Evolutionary conservation across 30 jellyfish, hydroid and myxozoan species (phyloP).

Genomic region (Clytia hemisphaerica): DNA sequence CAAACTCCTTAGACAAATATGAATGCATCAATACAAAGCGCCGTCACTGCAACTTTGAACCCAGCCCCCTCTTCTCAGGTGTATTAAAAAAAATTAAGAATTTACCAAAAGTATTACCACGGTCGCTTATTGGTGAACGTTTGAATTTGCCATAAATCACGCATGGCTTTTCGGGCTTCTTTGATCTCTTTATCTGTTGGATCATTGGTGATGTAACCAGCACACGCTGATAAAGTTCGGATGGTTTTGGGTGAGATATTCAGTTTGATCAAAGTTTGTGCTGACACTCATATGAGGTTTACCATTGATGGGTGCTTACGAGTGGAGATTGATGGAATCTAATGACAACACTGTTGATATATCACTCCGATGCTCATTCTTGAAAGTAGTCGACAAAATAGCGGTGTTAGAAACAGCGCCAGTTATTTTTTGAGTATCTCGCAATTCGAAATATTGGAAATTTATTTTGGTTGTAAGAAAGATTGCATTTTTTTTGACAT

Average conservation of each 20-base stretch:
- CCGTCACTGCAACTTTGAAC: too few relatives aligned
- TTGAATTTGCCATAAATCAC: constrained; percentile 16
- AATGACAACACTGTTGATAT: constrained; percentile 57
- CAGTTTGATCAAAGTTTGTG: constrained; percentile 39
- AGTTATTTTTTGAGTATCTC: constrained; percentile 11
- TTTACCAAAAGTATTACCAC: too few relatives aligned
- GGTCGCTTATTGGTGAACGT: too few relatives aligned
- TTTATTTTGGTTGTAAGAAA: constrained; percentile 38
- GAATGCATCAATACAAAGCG: too few relatives aligned
- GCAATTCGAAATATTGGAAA: constrained; percentile 17
- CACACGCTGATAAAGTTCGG: constrained; percentile 60
- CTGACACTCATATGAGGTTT: constrained; percentile 71
- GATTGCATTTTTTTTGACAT: constrained; percentile 60
- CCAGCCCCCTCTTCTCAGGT: too few relatives aligned
- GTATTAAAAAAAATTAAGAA: too few relatives aligned
- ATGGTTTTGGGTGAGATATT: constrained; percentile 81
- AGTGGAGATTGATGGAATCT: constrained; percentile 48
- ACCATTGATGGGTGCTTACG: constrained; percentile 71
- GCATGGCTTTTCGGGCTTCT: constrained; percentile 25
- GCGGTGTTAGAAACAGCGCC: constrained; percentile 32
- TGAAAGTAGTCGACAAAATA: constrained; percentile 61
- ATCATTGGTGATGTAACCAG: constrained; percentile 11
- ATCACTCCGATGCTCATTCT: constrained; percentile 50
- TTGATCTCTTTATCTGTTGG: constrained; percentile 1
- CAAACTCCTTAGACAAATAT: too few relatives aligned